A percentile compares a stretch with the other conserved stretches of the same genome.
Conservation (phyloP, 2,797 vertebrate genomes). For the Esox lucius region DNA sequence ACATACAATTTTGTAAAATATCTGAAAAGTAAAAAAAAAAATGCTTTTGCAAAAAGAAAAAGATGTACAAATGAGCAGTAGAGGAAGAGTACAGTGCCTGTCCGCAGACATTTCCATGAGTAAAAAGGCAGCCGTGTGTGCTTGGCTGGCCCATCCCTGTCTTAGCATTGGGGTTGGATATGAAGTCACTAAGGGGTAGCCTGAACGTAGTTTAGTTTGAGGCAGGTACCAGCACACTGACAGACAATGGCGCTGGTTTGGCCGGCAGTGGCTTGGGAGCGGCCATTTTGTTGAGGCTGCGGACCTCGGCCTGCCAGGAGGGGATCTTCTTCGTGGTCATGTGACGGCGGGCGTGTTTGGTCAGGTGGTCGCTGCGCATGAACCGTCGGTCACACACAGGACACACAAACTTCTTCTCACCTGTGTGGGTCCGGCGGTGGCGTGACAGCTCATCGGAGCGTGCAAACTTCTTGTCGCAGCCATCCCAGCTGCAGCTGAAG, state of each 20-base stretch:
- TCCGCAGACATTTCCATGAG: conserved; percentile 53
- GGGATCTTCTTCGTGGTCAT: conserved; percentile 90
- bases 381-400: conserved; percentile 93
- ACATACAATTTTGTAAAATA: conserved; percentile 49
- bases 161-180: conserved; percentile 35
- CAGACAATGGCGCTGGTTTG: conserved; percentile 62
- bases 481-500: conserved; percentile 95
- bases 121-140: conserved; percentile 61
- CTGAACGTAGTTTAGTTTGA: conserved; percentile 65
- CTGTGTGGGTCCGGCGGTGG: conserved; percentile 93
- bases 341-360: conserved; percentile 94
- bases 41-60: conserved; percentile 54
- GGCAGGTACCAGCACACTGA: conserved; percentile 77
- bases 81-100: conserved; percentile 59
- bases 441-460: conserved; percentile 96
- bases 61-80: conserved; percentile 69
- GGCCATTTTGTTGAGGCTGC: conserved; percentile 82
- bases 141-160: conserved; percentile 46
- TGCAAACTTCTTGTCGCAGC: conserved; percentile 95
- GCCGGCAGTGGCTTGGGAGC: conserved; percentile 56
- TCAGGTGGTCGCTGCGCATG: conserved; percentile 98
- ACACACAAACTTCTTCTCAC: conserved; percentile 96
- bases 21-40: conserved; percentile 72
- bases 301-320: conserved; percentile 90
- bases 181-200: conserved; percentile 29